Evolutionary conservation across 2,797 vertebrate genomes (phyloP).

Genomic region (Anomalospiza imberbis): DNA sequence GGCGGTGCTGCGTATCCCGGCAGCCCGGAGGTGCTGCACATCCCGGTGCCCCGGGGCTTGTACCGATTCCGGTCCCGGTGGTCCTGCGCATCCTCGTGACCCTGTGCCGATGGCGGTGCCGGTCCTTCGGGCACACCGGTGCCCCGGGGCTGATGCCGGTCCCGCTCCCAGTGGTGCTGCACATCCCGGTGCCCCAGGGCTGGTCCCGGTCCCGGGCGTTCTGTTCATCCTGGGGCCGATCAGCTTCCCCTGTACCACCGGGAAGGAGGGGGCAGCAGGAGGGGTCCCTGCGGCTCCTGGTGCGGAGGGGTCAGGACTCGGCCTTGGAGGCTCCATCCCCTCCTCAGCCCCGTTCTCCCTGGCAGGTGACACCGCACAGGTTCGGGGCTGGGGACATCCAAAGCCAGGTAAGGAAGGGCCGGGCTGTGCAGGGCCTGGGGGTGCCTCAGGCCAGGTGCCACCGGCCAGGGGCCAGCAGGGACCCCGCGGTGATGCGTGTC

Average conservation of each 20-base stretch:
- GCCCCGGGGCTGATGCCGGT: neutral
- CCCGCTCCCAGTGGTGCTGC: neutral
- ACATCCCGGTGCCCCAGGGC: neutral
- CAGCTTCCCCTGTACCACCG: neutral
- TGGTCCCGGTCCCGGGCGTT: neutral
- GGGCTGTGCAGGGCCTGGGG: neutral
- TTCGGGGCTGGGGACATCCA: neutral
- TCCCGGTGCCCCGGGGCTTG: neutral
- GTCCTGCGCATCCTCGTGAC: neutral
- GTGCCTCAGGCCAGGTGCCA: neutral
- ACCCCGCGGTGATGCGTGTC: fast-evolving
- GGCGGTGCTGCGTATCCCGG: neutral
- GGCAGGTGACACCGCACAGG: neutral
- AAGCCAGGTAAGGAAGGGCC: neutral
- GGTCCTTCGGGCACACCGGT: neutral
- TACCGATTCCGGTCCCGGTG: neutral
- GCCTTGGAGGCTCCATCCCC: neutral
- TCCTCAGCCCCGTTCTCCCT: neutral
- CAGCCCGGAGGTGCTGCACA: neutral
- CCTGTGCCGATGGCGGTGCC: neutral
- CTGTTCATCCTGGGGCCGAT: neutral
- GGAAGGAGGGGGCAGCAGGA: neutral
- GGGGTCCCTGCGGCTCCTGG: neutral
- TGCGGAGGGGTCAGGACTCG: neutral
- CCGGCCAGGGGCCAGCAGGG: neutral